Base-by-base conservation (phyloP, 2,888 invertebrate species). In the Noctua janthina region DNA sequence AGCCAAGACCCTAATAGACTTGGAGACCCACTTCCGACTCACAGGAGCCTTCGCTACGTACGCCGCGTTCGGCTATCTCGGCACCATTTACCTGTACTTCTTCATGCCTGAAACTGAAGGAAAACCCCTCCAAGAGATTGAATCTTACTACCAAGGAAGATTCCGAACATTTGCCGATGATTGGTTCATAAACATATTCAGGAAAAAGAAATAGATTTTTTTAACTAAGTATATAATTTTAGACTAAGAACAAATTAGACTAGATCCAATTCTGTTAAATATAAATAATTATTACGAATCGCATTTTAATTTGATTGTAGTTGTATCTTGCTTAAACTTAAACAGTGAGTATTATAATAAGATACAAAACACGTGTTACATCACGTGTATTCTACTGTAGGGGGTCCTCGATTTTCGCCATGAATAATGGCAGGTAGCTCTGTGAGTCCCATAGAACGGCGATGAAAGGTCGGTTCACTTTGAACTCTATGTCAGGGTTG, bases 51-150 rank as follows among this genome's bases (percentile, higher is more conserved):
- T 97, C 85, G 97, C 96, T 11, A 92, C 97, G 0, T 97, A 97
- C 88, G 96, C 97, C 7, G 90, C 87, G 2, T 95, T 97, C 68
- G 95, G 95, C 23, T 94, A 96, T 70, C 71, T 95, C 0, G 97
- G 97, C 51, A 94, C 97, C 5, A 88, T 97, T 15, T 97, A 96
- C 82, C 92, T 97, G 7, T 97, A 97, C 91, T 96, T 97, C 90
- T 95, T 95, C 81, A 90, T 97, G 82, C 97, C 97, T 56, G 97
- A 97, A 91, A 97, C 97, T 0, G 97, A 97, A 94, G 97, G 97
- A 0, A 96, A 95, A 77, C 92, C 95, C 0, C 93, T 97, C 20
- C 95, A 96, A 91, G 97, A 97, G 87, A 97, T 97, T 23, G 97
- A 97, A 90, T 91, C 93, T 0, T 95, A 94, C 82, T 97, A 96